Conservation (phyloP, 2,888 invertebrate species). For the Brachyptera risi region DNA sequence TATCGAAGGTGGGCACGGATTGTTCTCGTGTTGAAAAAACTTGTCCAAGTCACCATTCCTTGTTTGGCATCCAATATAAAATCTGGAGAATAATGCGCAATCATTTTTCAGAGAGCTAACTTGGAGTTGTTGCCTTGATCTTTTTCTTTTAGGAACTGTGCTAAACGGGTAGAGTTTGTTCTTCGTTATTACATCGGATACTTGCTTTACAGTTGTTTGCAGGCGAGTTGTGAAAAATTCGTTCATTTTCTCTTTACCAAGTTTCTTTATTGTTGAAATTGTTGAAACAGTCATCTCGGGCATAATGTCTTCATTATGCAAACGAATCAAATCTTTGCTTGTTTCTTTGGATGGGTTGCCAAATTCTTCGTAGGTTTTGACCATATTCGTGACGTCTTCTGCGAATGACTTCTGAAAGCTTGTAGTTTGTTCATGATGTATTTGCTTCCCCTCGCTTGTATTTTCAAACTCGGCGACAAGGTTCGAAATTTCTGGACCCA, state of each 20-base stretch:
- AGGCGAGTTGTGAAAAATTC: slow-evolving; percentile 16
- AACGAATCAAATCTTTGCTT: slow-evolving; percentile 18
- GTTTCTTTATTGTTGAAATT: neutral
- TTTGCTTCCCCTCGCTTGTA: neutral
- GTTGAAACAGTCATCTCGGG: slow-evolving; percentile 9
- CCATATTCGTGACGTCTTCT: slow-evolving; percentile 25
- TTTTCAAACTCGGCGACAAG: slow-evolving; percentile 26
- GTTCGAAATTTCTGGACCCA: slow-evolving; percentile 25
- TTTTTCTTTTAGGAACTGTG: neutral
- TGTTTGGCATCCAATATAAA: slow-evolving; percentile 23
- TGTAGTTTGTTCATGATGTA: slow-evolving; percentile 23
- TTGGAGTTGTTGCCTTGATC: slow-evolving; percentile 18
- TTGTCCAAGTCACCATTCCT: slow-evolving; percentile 13
- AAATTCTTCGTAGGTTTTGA: slow-evolving; percentile 20
- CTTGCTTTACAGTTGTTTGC: neutral
- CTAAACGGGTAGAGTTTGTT: neutral
- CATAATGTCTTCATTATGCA: slow-evolving; percentile 24
- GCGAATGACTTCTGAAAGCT: slow-evolving; percentile 23
- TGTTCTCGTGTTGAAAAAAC: slow-evolving; percentile 20
- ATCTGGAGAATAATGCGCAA: slow-evolving; percentile 9
- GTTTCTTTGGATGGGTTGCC: slow-evolving; percentile 26
- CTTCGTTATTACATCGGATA: neutral
- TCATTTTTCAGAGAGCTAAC: slow-evolving; percentile 20
- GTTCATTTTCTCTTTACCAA: slow-evolving; percentile 16
- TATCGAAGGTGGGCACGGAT: slow-evolving; percentile 15